Evolutionary conservation across 2,797 vertebrate genomes (phyloP), one percentile per base, ranked within the genome.

Genomic region (Macroramphosus scolopax): DNA sequence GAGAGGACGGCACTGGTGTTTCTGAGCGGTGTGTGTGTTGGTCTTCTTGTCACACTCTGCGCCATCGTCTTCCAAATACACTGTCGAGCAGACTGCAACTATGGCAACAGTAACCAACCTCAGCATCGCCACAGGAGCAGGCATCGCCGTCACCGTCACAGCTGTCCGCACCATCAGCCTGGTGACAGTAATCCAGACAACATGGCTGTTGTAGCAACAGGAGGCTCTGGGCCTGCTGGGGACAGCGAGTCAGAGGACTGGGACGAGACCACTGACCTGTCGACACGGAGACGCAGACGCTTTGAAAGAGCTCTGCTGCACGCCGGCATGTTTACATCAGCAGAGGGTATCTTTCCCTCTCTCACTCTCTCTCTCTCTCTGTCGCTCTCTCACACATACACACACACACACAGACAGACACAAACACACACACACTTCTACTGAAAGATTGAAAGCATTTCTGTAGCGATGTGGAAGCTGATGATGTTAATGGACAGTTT

Each of bases 1-100:
- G 93, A 97, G 82, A 87, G 89, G 17, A 92, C 93, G 0, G 94
- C 93, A 0, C 79, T 97, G 67, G 94, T 93, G 73, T 97, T 97
- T 39, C 90, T 97, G 45, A 93, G 91, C 0, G 92, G 95, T 0
- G 92, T 97, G 64, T 93, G 92, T 56, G 61, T 91, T 0, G 95
- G 95, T 17, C 92, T 97, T 0, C 78, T 95, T 1, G 61, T 97
- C 83, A 96, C 95, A 0, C 85, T 97, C 53, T 86, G 92, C 8
- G 92, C 93, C 38, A 77, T 97, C 78, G 93, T 97, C 72, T 86
- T 94, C 45, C 85, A 89, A 81, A 90, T 95, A 58, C 93, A 93
- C 72, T 97, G 95, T 81, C 89, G 84, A 40, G 88, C 91, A 0
- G 94, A 96, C 87, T 95, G 93, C 73, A 88, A 74, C 71, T 85